phyloP scores from a whole-genome alignment of 1,140 invertebrate species.

The Zelostemma sp. region DNA sequence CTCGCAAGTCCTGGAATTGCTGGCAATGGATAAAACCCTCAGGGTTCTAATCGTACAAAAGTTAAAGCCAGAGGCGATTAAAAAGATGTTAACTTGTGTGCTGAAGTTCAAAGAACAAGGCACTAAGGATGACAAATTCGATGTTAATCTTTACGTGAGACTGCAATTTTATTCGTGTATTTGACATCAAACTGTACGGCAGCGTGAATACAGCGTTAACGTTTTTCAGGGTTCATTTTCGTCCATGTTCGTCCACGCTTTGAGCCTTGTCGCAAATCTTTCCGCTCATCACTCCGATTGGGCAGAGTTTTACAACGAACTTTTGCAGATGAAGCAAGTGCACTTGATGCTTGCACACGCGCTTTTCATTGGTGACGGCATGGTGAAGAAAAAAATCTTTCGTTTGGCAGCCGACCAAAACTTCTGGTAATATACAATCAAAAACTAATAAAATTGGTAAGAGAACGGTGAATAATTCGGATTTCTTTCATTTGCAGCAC shows the following conservation, averaged over 20 bases:
- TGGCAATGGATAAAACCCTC: slow-evolving; percentile 60
- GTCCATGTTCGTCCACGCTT: slow-evolving; percentile 66
- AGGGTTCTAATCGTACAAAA: slow-evolving; percentile 56
- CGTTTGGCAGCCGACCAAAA: slow-evolving; percentile 62
- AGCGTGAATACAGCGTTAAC: too few species aligned
- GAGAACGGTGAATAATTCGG: too few species aligned
- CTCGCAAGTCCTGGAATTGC: slow-evolving; percentile 68
- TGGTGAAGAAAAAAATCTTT: slow-evolving; percentile 69
- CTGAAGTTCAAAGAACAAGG: slow-evolving; percentile 41
- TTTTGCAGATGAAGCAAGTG: slow-evolving; percentile 68
- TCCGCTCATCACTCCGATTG: slow-evolving; percentile 64
- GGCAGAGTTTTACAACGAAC: slow-evolving; percentile 66
- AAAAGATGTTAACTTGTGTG: slow-evolving; percentile 52
- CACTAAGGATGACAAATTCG: slow-evolving; percentile 30
- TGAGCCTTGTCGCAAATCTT: slow-evolving; percentile 67
- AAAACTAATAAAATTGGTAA: slow-evolving; percentile 6
- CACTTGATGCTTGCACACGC: slow-evolving; percentile 71
- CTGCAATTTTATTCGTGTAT: background rate
- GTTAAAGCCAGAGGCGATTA: slow-evolving; percentile 57
- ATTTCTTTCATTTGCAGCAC: background rate
- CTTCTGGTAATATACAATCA: slow-evolving; percentile 61
- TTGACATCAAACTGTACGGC: slow-evolving; percentile 4
- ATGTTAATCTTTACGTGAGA: slow-evolving; percentile 56
- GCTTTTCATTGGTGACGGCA: slow-evolving; percentile 65
- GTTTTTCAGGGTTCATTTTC: slow-evolving; percentile 60